phyloP scores from a whole-genome alignment of 2,888 invertebrate genomes.

The Eugnorisma glareosa region DNA sequence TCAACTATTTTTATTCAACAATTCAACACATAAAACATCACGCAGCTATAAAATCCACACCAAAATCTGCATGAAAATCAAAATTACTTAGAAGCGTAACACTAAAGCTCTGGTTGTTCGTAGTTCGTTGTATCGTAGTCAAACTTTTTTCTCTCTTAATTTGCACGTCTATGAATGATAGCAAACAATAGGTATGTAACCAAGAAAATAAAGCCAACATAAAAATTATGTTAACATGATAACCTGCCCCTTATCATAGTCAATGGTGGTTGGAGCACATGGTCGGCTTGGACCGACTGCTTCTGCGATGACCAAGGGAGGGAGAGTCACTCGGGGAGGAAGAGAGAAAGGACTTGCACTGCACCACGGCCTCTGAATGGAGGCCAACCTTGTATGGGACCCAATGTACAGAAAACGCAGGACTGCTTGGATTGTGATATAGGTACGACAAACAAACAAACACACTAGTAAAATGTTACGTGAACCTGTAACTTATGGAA shows the following conservation, averaged over 20 bases:
- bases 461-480: neutral
- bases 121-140: too few species aligned
- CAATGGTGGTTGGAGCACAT: constrained; percentile 98
- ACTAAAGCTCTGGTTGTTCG: constrained; percentile 39
- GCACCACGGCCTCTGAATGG: constrained; percentile 98
- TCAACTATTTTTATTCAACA: neutral
- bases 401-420: constrained; percentile 94
- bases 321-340: constrained; percentile 93
- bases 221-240: neutral
- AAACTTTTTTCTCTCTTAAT: neutral
- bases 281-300: constrained; percentile 97
- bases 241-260: constrained; percentile 88
- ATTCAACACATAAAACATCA: neutral
- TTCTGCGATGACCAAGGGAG: constrained; percentile 91
- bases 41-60: neutral
- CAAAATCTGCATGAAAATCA: constrained; percentile 36
- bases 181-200: neutral
- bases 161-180: neutral
- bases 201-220: neutral
- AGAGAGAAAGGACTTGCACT: constrained; percentile 95
- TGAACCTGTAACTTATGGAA: neutral
- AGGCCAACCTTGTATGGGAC: constrained; percentile 96
- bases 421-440: constrained; percentile 95
- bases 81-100: constrained; percentile 40
- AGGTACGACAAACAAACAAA: constrained; percentile 70